Conservation (phyloP, 23 tunicate genomes). For the Corella eumyota region DNA sequence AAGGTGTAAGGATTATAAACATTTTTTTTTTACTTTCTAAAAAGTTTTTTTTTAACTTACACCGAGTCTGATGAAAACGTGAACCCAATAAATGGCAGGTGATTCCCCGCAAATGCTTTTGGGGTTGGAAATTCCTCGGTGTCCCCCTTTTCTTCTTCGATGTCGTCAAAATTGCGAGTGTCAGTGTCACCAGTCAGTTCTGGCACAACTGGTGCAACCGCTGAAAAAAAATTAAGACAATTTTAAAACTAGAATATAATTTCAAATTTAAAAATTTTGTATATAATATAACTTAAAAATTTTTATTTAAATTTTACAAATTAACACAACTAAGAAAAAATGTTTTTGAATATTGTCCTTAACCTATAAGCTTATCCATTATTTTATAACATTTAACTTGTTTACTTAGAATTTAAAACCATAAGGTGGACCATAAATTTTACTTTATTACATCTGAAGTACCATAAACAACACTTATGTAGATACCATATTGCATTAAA, state of each 20-base stretch:
- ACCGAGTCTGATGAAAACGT: conserved; percentile 65
- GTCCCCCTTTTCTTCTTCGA: conserved; percentile 62
- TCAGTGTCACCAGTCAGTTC: conserved; percentile 91
- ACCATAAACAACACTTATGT: too few species aligned
- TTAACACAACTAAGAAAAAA: too few species aligned
- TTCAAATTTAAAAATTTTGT: not conserved
- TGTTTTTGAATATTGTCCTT: too few species aligned
- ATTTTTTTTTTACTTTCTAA: too few species aligned
- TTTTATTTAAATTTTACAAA: not conserved
- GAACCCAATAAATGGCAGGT: conserved; percentile 94
- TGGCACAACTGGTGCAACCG: conserved; percentile 87
- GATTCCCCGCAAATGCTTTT: conserved; percentile 88
- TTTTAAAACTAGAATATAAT: not conserved
- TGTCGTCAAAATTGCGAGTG: conserved; percentile 93
- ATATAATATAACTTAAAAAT: not conserved
- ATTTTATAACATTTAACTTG: too few species aligned
- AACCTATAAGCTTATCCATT: too few species aligned
- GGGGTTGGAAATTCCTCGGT: conserved; percentile 76
- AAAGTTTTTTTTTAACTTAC: conserved; percentile 24
- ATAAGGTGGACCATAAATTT: too few species aligned
- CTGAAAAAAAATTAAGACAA: conserved; percentile 12
- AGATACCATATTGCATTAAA: too few species aligned
- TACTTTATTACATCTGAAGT: too few species aligned
- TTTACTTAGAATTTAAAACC: too few species aligned
- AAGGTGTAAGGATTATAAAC: too few species aligned